These are phyloP conservation scores for Drosophila fungiperda DNA, from an alignment of 2,888 invertebrate species.

Conservation along the genomic window DNA sequence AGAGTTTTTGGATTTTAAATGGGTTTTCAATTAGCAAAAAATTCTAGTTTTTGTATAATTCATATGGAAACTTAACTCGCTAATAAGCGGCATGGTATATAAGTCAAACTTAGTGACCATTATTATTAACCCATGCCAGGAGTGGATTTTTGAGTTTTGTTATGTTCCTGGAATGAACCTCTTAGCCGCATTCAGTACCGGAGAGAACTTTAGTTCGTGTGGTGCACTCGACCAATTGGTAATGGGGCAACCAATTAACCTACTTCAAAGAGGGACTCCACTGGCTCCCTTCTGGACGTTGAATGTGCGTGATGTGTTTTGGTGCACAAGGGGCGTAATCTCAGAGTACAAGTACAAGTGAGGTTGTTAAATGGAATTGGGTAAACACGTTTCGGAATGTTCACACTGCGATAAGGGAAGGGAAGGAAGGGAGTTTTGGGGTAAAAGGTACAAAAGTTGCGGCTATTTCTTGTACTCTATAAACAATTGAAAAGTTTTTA, in stretches of 20 bases:
- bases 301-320: slow-evolving; percentile 52
- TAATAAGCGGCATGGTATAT: slow-evolving; percentile 19
- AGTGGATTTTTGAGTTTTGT: slow-evolving; percentile 2
- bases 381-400: slow-evolving; percentile 68
- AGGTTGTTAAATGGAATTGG: slow-evolving; percentile 61
- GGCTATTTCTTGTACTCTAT: slow-evolving; percentile 67
- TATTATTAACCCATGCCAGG: slow-evolving; percentile 44
- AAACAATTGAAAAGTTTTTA: slow-evolving; percentile 78
- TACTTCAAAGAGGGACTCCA: slow-evolving; percentile 52
- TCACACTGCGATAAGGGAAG: slow-evolving; percentile 32
- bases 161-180: slow-evolving; percentile 35
- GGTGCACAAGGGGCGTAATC: slow-evolving; percentile 29
- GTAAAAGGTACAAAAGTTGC: slow-evolving; percentile 26
- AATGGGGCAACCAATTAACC: slow-evolving; percentile 75
- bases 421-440: neutral
- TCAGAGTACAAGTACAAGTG: slow-evolving; percentile 26
- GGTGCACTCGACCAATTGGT: slow-evolving; percentile 33
- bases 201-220: slow-evolving; percentile 51
- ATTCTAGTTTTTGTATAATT: neutral
- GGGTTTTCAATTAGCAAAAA: neutral
- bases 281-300: slow-evolving; percentile 21
- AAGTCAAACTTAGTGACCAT: slow-evolving; percentile 50
- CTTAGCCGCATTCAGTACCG: slow-evolving; percentile 59
- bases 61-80: neutral
- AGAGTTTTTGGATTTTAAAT: neutral